Percentiles rank a stretch among this genome's conserved stretches.
phyloP scores from a whole-genome alignment of 1,140 invertebrate genomes.

The Choristoneura fumiferana region DNA sequence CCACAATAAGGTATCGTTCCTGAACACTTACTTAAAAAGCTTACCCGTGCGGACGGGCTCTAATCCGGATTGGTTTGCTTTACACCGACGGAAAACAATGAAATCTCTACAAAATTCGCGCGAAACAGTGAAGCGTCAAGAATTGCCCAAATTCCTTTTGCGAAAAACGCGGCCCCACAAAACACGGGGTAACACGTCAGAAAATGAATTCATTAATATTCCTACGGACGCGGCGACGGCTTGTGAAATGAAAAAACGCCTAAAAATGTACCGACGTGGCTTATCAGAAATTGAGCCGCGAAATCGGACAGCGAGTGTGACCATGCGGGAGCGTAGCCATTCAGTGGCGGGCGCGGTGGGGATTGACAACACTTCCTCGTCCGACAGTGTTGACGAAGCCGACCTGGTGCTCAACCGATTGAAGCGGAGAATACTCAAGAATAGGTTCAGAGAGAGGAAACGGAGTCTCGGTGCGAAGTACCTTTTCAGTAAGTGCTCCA shows the following conservation, averaged over 20 bases:
- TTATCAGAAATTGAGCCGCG: conserved; percentile 67
- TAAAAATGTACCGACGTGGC: conserved; percentile 73
- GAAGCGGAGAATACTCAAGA: conserved; percentile 73
- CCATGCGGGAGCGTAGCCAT: conserved; percentile 52
- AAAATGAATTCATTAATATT: conserved; percentile 66
- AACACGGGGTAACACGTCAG: conserved; percentile 50
- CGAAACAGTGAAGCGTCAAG: conserved; percentile 36
- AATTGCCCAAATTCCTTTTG: conserved; percentile 38
- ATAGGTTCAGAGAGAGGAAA: conserved; percentile 71
- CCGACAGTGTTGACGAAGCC: conserved; percentile 75
- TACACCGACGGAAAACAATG: conserved; percentile 54
- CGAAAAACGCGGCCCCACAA: conserved; percentile 37
- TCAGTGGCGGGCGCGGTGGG: conserved; percentile 56
- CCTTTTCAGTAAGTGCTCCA: conserved; percentile 38
- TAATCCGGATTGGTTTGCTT: conserved; percentile 66
- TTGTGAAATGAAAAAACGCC: conserved; percentile 69
- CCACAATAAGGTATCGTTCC: conserved; percentile 72
- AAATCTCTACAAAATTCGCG: conserved; percentile 44
- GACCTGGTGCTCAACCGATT: conserved; percentile 73
- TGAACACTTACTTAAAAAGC: conserved; percentile 76
- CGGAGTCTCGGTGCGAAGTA: conserved; percentile 46
- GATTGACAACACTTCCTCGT: conserved; percentile 63
- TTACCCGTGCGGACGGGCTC: conserved; percentile 58
- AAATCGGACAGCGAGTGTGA: conserved; percentile 42
- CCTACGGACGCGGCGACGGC: conserved; percentile 62